Conservation (phyloP, 2,113 vertebrate species). For the Rynchops niger region DNA sequence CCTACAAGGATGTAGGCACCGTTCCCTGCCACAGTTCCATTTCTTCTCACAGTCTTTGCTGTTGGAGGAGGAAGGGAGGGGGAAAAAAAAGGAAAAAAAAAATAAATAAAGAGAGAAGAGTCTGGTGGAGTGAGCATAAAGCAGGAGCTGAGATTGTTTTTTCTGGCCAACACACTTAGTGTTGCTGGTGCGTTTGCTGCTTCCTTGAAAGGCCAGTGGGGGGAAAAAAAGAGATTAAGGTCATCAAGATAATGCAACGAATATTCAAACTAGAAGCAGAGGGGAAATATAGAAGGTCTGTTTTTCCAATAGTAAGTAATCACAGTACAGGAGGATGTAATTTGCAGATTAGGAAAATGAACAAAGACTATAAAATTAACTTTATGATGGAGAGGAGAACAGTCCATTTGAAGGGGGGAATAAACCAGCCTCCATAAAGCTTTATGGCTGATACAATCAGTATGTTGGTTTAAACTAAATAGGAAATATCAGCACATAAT, state of each 20-base stretch:
- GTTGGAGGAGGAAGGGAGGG: neutral
- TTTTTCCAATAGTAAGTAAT: conserved; percentile 79
- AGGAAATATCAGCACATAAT: conserved; percentile 48
- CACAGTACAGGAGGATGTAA: conserved; percentile 79
- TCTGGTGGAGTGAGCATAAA: neutral
- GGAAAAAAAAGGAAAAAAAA: neutral
- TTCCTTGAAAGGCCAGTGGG: conserved; percentile 58
- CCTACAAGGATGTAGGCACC: neutral
- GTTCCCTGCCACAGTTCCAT: neutral
- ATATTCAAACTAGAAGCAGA: conserved; percentile 78
- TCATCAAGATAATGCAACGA: conserved; percentile 79
- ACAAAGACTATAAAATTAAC: conserved; percentile 83
- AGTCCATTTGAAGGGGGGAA: conserved; percentile 37
- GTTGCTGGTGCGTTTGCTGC: conserved; percentile 28
- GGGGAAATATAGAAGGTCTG: conserved; percentile 61
- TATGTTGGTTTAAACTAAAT: conserved; percentile 44
- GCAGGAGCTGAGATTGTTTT: conserved; percentile 27
- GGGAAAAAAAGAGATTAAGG: conserved; percentile 67
- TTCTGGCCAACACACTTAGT: neutral
- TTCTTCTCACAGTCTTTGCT: conserved; percentile 43
- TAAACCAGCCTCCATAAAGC: conserved; percentile 45
- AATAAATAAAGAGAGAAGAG: neutral
- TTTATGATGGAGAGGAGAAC: conserved; percentile 67
- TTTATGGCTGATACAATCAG: conserved; percentile 49
- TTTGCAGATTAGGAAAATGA: conserved; percentile 82